Evolutionary conservation across 2,888 invertebrate species (phyloP).

Genomic region (Epirrhoe tristata): DNA sequence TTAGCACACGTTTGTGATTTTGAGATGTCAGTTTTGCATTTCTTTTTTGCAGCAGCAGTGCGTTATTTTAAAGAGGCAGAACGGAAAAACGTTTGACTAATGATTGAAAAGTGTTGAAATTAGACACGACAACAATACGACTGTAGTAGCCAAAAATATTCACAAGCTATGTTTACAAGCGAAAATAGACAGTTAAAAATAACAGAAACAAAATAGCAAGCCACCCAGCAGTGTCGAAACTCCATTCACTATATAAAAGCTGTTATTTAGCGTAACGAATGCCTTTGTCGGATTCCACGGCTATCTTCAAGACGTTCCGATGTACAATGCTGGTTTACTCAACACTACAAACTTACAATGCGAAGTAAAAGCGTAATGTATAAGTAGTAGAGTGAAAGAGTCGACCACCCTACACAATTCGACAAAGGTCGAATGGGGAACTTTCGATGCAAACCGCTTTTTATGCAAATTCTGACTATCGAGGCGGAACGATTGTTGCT

Average conservation of each 20-base stretch:
- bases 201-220: conserved; percentile 28
- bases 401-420: conserved; percentile 32
- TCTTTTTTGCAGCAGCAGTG: background rate
- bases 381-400: conserved; percentile 45
- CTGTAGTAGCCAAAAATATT: conserved; percentile 24
- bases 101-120: conserved; percentile 9
- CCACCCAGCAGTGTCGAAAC: conserved; percentile 53
- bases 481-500: conserved; percentile 37
- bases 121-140: conserved; percentile 16
- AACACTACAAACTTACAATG: conserved; percentile 37
- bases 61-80: background rate
- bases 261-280: conserved; percentile 63
- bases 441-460: conserved; percentile 55
- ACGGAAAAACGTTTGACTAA: background rate
- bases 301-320: conserved; percentile 52
- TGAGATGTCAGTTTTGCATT: background rate
- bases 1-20: background rate
- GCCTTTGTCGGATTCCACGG: conserved; percentile 59
- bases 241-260: conserved; percentile 57
- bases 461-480: conserved; percentile 54
- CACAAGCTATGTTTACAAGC: conserved; percentile 22
- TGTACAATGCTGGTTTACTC: conserved; percentile 50
- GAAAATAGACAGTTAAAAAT: conserved; percentile 33
- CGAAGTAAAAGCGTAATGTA: conserved; percentile 50
- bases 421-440: conserved; percentile 42